Conservation (phyloP, 2,888 invertebrate genomes). For the Pseudoips prasinana region DNA sequence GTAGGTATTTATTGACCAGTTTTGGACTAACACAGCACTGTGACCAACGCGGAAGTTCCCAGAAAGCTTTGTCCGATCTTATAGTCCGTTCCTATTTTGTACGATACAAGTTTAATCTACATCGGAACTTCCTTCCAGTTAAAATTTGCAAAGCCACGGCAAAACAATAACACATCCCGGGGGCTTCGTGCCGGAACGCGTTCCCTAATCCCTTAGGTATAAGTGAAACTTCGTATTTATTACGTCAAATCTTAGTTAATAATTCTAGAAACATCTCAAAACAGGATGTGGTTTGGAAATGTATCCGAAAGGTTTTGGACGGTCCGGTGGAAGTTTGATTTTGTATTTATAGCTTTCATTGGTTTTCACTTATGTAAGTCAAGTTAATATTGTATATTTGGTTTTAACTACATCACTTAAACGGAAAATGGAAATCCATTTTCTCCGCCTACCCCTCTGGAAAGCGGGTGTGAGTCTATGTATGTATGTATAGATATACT, state of each 20-base stretch:
- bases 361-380: slow-evolving; percentile 14
- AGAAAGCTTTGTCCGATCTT: slow-evolving; percentile 13
- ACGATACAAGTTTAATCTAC: slow-evolving; percentile 27
- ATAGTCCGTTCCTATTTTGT: slow-evolving; percentile 20
- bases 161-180: slow-evolving; percentile 64
- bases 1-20: too few relatives aligned
- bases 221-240: slow-evolving; percentile 68
- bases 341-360: slow-evolving; percentile 16
- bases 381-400: too few relatives aligned
- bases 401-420: too few relatives aligned
- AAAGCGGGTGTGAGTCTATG: too few relatives aligned
- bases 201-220: slow-evolving; percentile 59
- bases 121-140: slow-evolving; percentile 25
- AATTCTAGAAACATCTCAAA: slow-evolving; percentile 78
- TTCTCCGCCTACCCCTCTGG: too few relatives aligned
- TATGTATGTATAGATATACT: too few relatives aligned
- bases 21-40: too few relatives aligned
- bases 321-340: slow-evolving; percentile 27
- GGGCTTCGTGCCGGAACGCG: slow-evolving; percentile 70
- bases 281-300: slow-evolving; percentile 69
- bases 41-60: slow-evolving; percentile 1
- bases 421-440: too few relatives aligned
- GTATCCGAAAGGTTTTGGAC: slow-evolving; percentile 49
- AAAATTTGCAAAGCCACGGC: slow-evolving; percentile 32
- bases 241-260: slow-evolving; percentile 80